Evolutionary conservation across 2,797 vertebrate species (phyloP), one percentile per base, ranked within the genome.

Genomic region (Tinamus major): DNA sequence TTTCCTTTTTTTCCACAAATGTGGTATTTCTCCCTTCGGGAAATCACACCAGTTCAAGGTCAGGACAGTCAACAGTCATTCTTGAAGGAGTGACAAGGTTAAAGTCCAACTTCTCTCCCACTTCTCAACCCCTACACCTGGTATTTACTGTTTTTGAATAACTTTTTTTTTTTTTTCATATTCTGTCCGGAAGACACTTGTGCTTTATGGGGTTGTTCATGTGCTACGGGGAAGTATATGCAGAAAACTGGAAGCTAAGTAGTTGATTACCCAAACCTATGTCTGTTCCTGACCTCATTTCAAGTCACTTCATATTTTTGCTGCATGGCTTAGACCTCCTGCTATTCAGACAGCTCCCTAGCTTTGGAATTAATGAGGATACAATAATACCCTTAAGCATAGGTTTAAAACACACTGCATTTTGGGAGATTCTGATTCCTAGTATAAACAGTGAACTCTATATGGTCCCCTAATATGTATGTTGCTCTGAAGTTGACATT

Each of bases 21-120:
- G 69, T 94, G 79, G 87, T 95, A 67, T 92, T 91, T 89, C 65
- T 88, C 51, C 79, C 67, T 87, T 95, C 76, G 90, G 61, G 94
- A 91, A 89, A 88, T 86, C 76, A 48, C 46, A 48, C 41, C 69
- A 72, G 53, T 95, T 87, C 89, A 95, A 94, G 80, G 83, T 69
- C 93, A 96, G 79, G 68, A 91, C 74, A 75, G 33, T 42, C 94
- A 95, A 79, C 24, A 85, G 85, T 84, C 59, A 84, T 58, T 91
- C 79, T 67, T 88, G 71, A 95, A 94, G 41, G 44, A 94, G 53
- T 77, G 75, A 91, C 63, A 94, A 88, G 59, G 88, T 93, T 88
- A 87, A 93, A 92, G 64, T 71, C 56, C 83, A 87, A 17, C 61
- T 77, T 56, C 59, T 86, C 55, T 88, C 79, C 80, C 77, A 84